Evolutionary conservation across 2,113 vertebrate species (phyloP), one percentile per base, ranked within the genome.

Genomic region (Arenaria interpres): DNA sequence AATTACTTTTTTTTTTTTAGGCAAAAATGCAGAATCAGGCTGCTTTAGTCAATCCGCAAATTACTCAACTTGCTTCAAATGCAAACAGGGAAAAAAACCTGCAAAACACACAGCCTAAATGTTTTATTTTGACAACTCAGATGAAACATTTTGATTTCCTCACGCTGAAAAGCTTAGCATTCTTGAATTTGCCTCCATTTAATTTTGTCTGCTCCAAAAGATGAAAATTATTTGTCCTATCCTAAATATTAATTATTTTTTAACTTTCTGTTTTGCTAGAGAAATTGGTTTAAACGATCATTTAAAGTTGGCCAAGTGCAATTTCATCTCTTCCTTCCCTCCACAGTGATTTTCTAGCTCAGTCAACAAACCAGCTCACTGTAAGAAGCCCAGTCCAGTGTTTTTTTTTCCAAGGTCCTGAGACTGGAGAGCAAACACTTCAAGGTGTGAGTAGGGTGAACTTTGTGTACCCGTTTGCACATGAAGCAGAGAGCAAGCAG

Each of bases 111-210:
- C 39, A 91, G 77, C 48, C 78, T 88, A 71, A 63, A 88, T 6
- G 1, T 73, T 91, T 97, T 97, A 90, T 93, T 97, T 96, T 94
- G 90, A 95, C 95, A 94, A 60, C 35, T 94, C 48, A 41, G 57
- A 94, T 89, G 88, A 96, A 96, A 94, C 88, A 96, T 93, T 96
- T 94, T 93, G 74, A 94, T 94, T 93, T 93, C 75, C 67, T 95
- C 21, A 41, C 66, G n/a, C 66, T 85, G 93, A 89, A 88, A 85
- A 85, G 41, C 71, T 91, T 66, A 68, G 37, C 20, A 35, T 93
- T 93, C 71, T 77, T 85, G 50, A 79, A 85, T 94, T 96, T 93
- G 27, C 82, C 57, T 88, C 54, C 32, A 76, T 62, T 73, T 95
- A 76, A 76, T 91, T 80, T 82, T 75, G 4, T 21, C 48, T 88